Conservation (phyloP, 1,140 invertebrate species). For the Aphelenchoides fujianensis region DNA sequence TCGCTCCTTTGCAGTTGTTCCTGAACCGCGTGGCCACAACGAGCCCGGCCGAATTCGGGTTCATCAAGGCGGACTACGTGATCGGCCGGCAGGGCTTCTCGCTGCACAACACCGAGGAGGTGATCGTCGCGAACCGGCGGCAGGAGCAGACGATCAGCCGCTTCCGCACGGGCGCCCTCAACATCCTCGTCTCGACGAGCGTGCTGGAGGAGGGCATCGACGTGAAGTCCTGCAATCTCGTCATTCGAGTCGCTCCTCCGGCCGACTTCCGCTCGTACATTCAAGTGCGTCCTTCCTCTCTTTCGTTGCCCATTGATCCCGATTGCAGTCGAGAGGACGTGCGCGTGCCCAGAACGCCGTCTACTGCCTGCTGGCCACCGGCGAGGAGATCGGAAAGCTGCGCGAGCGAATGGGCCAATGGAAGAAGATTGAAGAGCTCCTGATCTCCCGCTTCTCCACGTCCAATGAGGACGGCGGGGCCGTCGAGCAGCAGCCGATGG, state of each 20-base stretch:
- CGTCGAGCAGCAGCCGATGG: constrained; percentile 45
- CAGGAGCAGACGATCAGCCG: constrained; percentile 67
- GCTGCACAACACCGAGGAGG: constrained; percentile 40
- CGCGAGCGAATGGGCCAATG: constrained; percentile 49
- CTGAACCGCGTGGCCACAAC: constrained; percentile 37
- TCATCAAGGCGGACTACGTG: constrained; percentile 54
- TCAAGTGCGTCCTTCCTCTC: constrained; percentile 33
- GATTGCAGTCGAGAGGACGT: constrained; percentile 62
- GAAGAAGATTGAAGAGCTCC: constrained; percentile 32
- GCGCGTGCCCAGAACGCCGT: constrained; percentile 63
- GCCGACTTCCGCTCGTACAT: constrained; percentile 56
- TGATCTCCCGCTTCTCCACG: constrained; percentile 14
- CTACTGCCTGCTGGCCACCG: constrained; percentile 63
- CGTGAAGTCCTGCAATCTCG: constrained; percentile 76
- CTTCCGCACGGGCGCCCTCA: constrained; percentile 89
- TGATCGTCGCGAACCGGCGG: constrained; percentile 36
- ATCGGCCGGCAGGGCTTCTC: constrained; percentile 46
- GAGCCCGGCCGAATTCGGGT: constrained; percentile 40
- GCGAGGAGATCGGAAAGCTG: constrained; percentile 55
- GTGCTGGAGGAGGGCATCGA: constrained; percentile 83
- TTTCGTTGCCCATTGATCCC: not conserved
- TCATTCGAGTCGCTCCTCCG: constrained; percentile 75
- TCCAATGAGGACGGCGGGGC: constrained; percentile 20
- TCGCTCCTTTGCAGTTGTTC: constrained; percentile 48
- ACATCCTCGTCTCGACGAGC: constrained; percentile 80